Evolutionary conservation across 2,888 invertebrate species (phyloP), one percentile per base, ranked within the genome.

Genomic region (Sclerodermus sp.): DNA sequence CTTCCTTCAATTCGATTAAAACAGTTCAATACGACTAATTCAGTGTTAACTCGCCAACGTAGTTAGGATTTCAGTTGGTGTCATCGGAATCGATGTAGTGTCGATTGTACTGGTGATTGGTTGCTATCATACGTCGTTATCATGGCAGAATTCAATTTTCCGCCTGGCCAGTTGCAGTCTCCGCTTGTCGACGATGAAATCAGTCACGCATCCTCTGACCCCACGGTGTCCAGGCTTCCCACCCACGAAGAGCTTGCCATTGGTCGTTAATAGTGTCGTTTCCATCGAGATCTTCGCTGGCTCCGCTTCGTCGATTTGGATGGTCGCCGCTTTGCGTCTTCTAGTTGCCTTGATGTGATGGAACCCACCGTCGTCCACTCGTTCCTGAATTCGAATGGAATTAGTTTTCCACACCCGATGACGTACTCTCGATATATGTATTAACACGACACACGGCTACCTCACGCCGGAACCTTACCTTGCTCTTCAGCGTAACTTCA

Each of bases 81-180:
- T 23, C 23, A 34, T 12, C 34, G 13, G 10, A 13, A 34, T 12
- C 34, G 34, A 34, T 12, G 34, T 34, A 34, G 34, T 34, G 34
- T 34, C 34, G n/a, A 13, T 13, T 34, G 34, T 34, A 12, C 34
- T 34, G n/a, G 34, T n/a, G 3, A 8, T 34, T 34, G 34, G 34
- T 41, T 52, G 37, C 47, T 71, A 77, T 77, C 76, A 76, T 70
- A 77, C 77, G 58, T 78, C 77, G 63, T 78, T 78, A 62, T 78
- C 77, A 62, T 77, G 77, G 55, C 77, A 78, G 50, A 73, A 71
- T 39, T 74, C 72, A 49, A 77, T 73, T 53, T 72, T 77, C 37
- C 77, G 70, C 51, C 77, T 70, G 30, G 75, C 63, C 13, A 78
- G 51, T 10, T 73, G 73, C 37, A 78, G 50, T 31, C 74, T 61